A percentile compares a stretch with the other conserved stretches of the same genome.
phyloP scores from a whole-genome alignment of 1,140 invertebrate species.

The Schlechtendalia chinensis region DNA sequence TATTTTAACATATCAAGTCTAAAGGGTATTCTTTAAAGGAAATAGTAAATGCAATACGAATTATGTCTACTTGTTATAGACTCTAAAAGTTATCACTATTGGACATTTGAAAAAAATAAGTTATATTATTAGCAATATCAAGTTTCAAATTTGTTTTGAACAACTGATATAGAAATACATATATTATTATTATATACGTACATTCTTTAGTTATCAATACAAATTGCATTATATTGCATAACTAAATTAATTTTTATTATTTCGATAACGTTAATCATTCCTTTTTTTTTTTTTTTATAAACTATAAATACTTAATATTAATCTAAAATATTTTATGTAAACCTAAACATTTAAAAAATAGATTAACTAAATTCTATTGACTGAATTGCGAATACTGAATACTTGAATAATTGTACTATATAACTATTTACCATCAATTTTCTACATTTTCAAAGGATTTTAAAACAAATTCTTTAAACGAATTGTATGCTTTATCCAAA shows the following conservation, averaged over 20 bases:
- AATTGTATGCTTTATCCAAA: constrained; percentile 81
- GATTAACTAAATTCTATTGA: constrained; percentile 19
- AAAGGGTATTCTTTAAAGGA: not conserved
- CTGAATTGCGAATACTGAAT: constrained; percentile 40
- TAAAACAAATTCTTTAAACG: constrained; percentile 71
- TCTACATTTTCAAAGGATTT: constrained; percentile 55
- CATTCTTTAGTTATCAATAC: not conserved
- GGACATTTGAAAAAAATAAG: not conserved
- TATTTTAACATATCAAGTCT: not conserved
- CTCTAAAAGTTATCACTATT: not conserved
- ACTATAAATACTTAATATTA: constrained; percentile 6
- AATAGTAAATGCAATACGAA: not conserved
- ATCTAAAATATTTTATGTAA: not conserved
- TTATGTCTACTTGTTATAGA: not conserved
- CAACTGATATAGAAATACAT: not conserved
- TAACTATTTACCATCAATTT: constrained; percentile 35
- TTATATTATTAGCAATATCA: not conserved
- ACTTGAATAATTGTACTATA: not conserved
- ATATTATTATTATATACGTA: not conserved
- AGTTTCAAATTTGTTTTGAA: not conserved
- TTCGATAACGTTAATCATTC: not conserved
- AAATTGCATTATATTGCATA: not conserved
- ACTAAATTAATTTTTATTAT: not conserved
- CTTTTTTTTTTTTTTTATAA: not conserved
- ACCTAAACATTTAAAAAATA: constrained; percentile 11